Evolutionary conservation across 1,140 invertebrate genomes (phyloP), one percentile per base, ranked within the genome.

Genomic region (Plodia interpunctella): DNA sequence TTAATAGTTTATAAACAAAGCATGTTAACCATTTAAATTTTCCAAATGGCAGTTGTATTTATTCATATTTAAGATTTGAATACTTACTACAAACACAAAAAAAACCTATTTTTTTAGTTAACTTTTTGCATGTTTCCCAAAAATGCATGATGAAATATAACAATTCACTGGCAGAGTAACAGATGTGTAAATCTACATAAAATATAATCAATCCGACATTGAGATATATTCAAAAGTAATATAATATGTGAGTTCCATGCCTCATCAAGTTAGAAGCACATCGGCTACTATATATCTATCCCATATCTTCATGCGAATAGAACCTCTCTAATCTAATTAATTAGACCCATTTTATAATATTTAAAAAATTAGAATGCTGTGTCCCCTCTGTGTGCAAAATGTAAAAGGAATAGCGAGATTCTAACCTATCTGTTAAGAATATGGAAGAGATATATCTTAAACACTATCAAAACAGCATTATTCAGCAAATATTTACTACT

Each of bases 161-260:
- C 32, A 35, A 44, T 30, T 52, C 19, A 35, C 57, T 53, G 67
- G 63, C 65, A 62, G 70, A 76, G 56, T 57, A 19, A 51, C 58
- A 70, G 65, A 85, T 85, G 82, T 85, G 82, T 85, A 85, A 85
- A 85, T 85, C 82, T 85, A 85, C 82, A 79, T 56, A 53, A 57
- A 30, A 63, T 65, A 61, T 57, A 60, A 67, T 59, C 60, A 63
- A 55, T 65, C 63, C 60, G 38, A 62, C 61, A 55, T 66, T 57
- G 65, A 62, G 49, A 52, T 55, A 58, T 65, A 69, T 72, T 59
- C 66, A 63, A 62, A 66, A 32, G 30, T 73, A 71, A 65, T 72
- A 64, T 65, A 74, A 72, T 71, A 59, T 67, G 59, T 60, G 58
- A 66, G 72, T 73, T 69, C 73, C 80, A 87, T 87, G 80, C 75